Evolutionary conservation across 2,888 invertebrate species (phyloP), one percentile per base, ranked within the genome.

Genomic region (Apamea epomidion): DNA sequence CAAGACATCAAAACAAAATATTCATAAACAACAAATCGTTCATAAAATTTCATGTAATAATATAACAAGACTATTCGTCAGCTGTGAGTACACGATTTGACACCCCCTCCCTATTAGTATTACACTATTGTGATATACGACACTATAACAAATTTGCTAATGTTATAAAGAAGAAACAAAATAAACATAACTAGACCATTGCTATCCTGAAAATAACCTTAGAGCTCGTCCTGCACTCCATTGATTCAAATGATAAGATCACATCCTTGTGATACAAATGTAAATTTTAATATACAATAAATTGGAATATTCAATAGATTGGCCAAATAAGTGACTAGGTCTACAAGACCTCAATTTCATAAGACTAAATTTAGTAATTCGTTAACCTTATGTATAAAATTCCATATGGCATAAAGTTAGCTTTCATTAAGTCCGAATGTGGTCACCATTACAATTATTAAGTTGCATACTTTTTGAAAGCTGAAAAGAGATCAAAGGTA

Each of bases 391-490:
- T 96, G 96, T 96, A 92, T 95, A 95, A 97, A 90, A 96, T 96
- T 97, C 97, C 97, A 94, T 97, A 97, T 97, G 97, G 97, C 97
- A 97, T 97, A 96, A 96, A 96, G 95, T 97, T 96, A 96, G 96
- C 97, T 97, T 97, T 96, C 97, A 96, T 96, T 96, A 97, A 96
- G 96, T 97, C 95, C 95, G 94, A 95, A 95, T 92, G 93, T 95
- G 95, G 95, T 95, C 95, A 94, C 94, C 94, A 94, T 94, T 95
- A 94, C 93, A 94, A 95, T 95, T 94, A 96, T 96, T 96, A 96
- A 96, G 97, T 96, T 96, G 96, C 96, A 94, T 94, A 96, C 96
- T 96, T 96, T 94, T 94, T 96, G 97, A 97, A 97, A 97, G 97
- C 97, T 96, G 96, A 95, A 96, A 95, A 97, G 97, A 97, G 97